A percentile compares a stretch with the other conserved stretches of the same genome.
Conservation (phyloP, 1,140 invertebrate species). For the Monochamus saltuarius region DNA sequence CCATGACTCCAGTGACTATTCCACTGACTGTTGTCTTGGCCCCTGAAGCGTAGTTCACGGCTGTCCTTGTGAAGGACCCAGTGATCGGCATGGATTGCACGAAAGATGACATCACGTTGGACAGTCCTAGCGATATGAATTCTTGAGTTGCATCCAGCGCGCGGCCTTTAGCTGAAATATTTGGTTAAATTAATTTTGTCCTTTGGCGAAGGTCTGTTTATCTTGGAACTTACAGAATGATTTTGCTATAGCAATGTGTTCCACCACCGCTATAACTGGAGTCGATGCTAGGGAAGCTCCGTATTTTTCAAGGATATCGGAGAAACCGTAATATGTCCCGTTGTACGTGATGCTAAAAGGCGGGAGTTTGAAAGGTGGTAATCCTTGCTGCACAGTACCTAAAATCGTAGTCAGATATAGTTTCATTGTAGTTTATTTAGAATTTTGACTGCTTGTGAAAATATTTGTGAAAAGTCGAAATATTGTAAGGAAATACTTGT, state of each 20-base stretch:
- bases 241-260: slow-evolving; percentile 86
- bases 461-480: too few species aligned
- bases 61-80: slow-evolving; percentile 85
- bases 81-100: slow-evolving; percentile 85
- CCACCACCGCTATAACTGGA: slow-evolving; percentile 77
- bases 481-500: too few species aligned
- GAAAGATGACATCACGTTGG: slow-evolving; percentile 85
- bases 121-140: slow-evolving; percentile 77
- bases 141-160: slow-evolving; percentile 81
- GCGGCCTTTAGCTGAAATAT: slow-evolving; percentile 68
- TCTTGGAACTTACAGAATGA: slow-evolving; percentile 65
- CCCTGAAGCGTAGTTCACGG: slow-evolving; percentile 88
- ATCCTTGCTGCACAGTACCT: slow-evolving; percentile 65
- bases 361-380: slow-evolving; percentile 64
- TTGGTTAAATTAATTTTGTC: slow-evolving; percentile 35
- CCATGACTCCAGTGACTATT: slow-evolving; percentile 70
- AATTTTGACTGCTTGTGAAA: background rate
- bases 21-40: slow-evolving; percentile 83
- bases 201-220: background rate
- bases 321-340: slow-evolving; percentile 59
- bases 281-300: slow-evolving; percentile 70
- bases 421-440: too few species aligned
- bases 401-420: background rate
- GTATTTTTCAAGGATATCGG: slow-evolving; percentile 65
- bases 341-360: slow-evolving; percentile 62